Percentiles rank a stretch among this genome's conserved stretches.
Conservation (phyloP, 2,797 vertebrate genomes). For the Epinephelus coioides region DNA sequence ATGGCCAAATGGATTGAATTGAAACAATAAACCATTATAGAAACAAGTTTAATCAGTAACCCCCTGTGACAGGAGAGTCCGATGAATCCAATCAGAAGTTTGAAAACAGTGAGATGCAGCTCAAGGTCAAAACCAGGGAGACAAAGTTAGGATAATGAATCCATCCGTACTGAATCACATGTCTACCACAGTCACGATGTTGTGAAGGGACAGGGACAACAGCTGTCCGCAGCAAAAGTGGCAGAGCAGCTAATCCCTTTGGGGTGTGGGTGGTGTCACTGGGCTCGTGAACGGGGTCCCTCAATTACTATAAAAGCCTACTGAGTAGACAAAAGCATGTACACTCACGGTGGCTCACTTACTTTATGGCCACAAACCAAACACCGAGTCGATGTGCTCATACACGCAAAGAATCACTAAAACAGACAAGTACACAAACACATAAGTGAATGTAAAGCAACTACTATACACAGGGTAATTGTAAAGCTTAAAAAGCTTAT, state of each 20-base stretch:
- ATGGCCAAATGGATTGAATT: not conserved
- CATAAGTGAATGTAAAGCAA: not conserved
- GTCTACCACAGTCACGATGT: constrained; percentile 24
- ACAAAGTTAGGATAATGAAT: constrained; percentile 49
- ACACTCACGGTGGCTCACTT: constrained; percentile 67
- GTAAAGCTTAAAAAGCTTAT: not conserved
- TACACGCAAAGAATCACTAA: constrained; percentile 4
- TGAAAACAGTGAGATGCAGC: constrained; percentile 5
- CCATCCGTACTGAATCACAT: constrained; percentile 10
- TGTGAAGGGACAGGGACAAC: constrained; percentile 42
- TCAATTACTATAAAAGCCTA: constrained; percentile 84
- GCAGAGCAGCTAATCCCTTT: constrained; percentile 70
- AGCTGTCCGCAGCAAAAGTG: constrained; percentile 62
- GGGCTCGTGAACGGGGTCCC: constrained; percentile 60
- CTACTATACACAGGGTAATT: not conserved
- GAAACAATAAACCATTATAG: not conserved
- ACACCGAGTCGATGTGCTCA: constrained; percentile 3
- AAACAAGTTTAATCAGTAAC: not conserved
- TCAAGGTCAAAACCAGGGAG: constrained; percentile 64
- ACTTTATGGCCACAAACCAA: constrained; percentile 53
- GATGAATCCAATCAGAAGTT: constrained; percentile 25
- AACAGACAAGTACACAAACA: not conserved
- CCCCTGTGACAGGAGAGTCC: not conserved
- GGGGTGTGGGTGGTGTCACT: constrained; percentile 62
- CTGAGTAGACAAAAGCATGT: constrained; percentile 75